Base-by-base conservation (phyloP, 2,888 invertebrate species). In the Hydrotaea cyrtoneurina region DNA sequence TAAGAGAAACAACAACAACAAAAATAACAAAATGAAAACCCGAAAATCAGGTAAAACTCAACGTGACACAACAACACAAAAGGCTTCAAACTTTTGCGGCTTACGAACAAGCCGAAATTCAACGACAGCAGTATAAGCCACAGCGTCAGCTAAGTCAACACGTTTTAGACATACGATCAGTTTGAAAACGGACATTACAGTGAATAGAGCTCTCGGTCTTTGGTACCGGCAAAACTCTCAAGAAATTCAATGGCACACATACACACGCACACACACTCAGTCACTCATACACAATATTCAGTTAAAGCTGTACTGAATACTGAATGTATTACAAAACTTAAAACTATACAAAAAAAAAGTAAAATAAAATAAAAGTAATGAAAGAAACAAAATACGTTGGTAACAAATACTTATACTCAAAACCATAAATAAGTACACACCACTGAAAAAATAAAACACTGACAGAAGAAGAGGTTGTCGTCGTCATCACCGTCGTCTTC, bases 31-130 rank as follows among this genome's bases (percentile, higher is more conserved):
- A 43, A 66, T 53, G 78, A 89, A 89, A 90, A 90, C 90, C 89
- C 90, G 90, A 89, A 90, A 90, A 90, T 90, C 90, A 90, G 90
- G 90, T 90, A 90, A 88, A 78, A 80, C 64, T 81, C 62, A 76
- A 31, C 31, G 31, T 31, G 31, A 4, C 2, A 31, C 31, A 31
- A 31, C 31, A 31, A 31, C 31, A 31, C 31, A 7, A 31, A 31
- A 72, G 76, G 82, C 78, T 83, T 83, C 83, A 76, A 59, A 78
- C 80, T 80, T 71, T 80, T 79, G 82, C 86, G 80, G 82, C 83
- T 79, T 62, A 71, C 69, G 82, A 73, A 69, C 71, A 76, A 83
- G 83, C 86, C 86, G 53, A 72, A 78, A 62, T 64, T 64, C 73
- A 85, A 81, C 79, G 62, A 74, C 73, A 71, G 19, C 82, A 82